Evolutionary conservation across 1,140 invertebrate species (phyloP), one percentile per base, ranked within the genome.

Genomic region (Tetraneura akinire): DNA sequence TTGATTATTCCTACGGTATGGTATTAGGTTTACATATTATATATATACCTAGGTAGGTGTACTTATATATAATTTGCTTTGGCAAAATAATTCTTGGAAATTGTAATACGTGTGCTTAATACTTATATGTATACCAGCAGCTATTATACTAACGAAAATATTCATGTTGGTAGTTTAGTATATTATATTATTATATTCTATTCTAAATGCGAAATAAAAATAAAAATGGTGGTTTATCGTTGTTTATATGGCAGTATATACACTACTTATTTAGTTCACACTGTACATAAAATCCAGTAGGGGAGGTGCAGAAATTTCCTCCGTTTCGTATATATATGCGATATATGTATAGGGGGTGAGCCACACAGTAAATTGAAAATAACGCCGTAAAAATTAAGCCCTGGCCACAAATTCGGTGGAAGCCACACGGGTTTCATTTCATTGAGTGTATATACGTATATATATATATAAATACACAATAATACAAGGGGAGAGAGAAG

Each of bases 311-410:
- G 32, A 21, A 45, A 45, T 45, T 68, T 21, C 4, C 8, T 16
- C 37, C 21, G 64, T 68, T 37, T 23, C 60, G 29, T 32, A 32
- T 57, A 21, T 23, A 26, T 13, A 57, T 21, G 55, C 0, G 57
- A 57, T 14, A 32, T 11, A 13, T 37, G 13, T 45, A n/a, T 10
- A 13, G 29, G 71, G 26, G 10, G 60, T 62, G 51, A 57, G 73
- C 53, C 51, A n/a, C 26, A 57, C 29, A 23, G 64, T 76, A 76
- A 76, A 76, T 76, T 55, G 73, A 76, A 76, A 55, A 76, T 76
- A 76, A 76, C 73, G 73, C 73, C 73, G 73, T 76, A 76, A 76
- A 76, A 76, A 76, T 76, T 53, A 76, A 76, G 73, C 73, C 49
- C 49, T 21, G 73, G 73, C 73, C 73, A 57, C 73, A 57, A 76